Evolutionary conservation across 2,888 invertebrate species (phyloP).

Genomic region (Atrina japonica): DNA sequence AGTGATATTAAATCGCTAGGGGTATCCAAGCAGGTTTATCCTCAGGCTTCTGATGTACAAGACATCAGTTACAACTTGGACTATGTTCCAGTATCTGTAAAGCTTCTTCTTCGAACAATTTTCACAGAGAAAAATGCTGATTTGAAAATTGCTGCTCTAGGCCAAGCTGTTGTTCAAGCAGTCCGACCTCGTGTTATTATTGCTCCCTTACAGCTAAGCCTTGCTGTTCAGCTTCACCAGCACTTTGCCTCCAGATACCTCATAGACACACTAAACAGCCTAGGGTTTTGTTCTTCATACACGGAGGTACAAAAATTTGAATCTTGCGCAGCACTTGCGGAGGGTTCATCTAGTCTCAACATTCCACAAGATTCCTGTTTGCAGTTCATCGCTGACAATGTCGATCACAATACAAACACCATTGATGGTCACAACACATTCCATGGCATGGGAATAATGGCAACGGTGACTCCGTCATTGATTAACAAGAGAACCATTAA

Average conservation of each 20-base stretch:
- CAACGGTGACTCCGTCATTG: conserved; percentile 34
- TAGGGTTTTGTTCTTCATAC: conserved; percentile 58
- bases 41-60: not conserved
- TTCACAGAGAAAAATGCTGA: conserved; percentile 5
- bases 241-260: conserved; percentile 59
- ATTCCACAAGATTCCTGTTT: not conserved
- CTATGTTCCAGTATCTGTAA: conserved; percentile 5
- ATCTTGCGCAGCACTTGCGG: conserved; percentile 35
- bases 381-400: conserved; percentile 26
- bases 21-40: not conserved
- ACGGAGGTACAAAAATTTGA: conserved; percentile 48
- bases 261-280: conserved; percentile 53
- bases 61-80: not conserved
- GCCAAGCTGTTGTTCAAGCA: conserved; percentile 22
- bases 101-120: not conserved
- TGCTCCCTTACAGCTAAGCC: not conserved
- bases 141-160: conserved; percentile 7
- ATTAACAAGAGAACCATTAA: not conserved
- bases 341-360: not conserved
- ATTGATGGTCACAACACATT: conserved; percentile 58
- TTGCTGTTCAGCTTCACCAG: no score
- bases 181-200: conserved; percentile 1
- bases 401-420: conserved; percentile 39
- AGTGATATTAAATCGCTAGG: conserved; percentile 5
- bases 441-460: conserved; percentile 52